Conservation (phyloP, 2,888 invertebrate genomes). For the Thymelicus sylvestris region DNA sequence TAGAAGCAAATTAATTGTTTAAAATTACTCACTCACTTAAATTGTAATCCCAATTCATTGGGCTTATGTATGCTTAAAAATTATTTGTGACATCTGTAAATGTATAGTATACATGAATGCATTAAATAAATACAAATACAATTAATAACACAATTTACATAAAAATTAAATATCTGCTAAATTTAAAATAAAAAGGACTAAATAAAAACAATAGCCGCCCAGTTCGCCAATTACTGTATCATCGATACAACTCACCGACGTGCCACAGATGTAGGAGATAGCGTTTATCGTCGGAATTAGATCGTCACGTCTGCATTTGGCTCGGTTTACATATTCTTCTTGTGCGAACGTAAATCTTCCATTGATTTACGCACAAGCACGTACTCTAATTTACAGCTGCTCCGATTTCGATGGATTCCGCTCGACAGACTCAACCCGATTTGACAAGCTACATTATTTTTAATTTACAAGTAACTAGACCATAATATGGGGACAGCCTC, state of each 20-base stretch:
- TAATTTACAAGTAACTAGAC: neutral
- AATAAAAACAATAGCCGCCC: neutral
- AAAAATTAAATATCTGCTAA: neutral
- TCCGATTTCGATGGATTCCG: conserved; percentile 51
- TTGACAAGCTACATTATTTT: conserved; percentile 12
- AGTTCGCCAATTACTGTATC: conserved; percentile 13
- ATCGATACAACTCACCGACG: conserved; percentile 35
- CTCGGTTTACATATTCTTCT: conserved; percentile 54
- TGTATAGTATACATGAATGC: too few species aligned
- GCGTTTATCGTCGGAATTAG: conserved; percentile 47
- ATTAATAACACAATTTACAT: too few species aligned
- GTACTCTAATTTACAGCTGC: conserved; percentile 66
- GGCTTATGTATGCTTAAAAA: too few species aligned
- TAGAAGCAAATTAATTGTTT: too few species aligned
- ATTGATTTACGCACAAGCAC: conserved; percentile 67
- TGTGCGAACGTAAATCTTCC: conserved; percentile 63
- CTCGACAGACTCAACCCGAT: conserved; percentile 9
- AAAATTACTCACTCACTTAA: too few species aligned
- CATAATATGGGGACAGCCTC: too few species aligned
- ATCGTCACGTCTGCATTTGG: conserved; percentile 54
- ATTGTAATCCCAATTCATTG: too few species aligned
- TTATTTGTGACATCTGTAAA: too few species aligned
- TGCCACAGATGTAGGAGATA: conserved; percentile 41
- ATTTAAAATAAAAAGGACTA: neutral
- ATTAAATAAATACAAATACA: too few species aligned